Evolutionary conservation across 2,888 invertebrate genomes (phyloP).

Genomic region (Sesia apiformis): DNA sequence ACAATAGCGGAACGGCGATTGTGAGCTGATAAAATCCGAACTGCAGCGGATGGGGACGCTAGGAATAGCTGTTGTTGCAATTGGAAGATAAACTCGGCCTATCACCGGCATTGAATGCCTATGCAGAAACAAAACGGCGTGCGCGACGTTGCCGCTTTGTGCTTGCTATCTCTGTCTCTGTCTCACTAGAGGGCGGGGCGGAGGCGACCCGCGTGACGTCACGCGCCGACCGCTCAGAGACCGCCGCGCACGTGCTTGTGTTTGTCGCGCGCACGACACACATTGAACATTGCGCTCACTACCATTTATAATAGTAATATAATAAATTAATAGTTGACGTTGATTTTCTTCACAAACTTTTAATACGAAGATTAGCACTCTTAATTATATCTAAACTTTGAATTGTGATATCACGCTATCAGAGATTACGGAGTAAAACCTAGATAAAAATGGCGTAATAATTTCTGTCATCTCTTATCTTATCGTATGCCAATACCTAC

Average conservation of each 20-base stretch:
- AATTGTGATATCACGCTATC: background rate
- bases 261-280: conserved; percentile 59
- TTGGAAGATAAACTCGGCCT: conserved; percentile 67
- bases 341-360: conserved; percentile 25
- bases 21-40: conserved; percentile 37
- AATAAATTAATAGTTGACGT: conserved; percentile 26
- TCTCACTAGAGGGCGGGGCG: conserved; percentile 48
- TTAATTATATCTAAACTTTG: background rate
- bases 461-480: background rate
- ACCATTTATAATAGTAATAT: conserved; percentile 15
- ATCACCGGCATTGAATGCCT: conserved; percentile 38
- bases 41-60: conserved; percentile 42
- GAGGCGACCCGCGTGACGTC: conserved; percentile 56
- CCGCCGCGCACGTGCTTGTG: conserved; percentile 67
- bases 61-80: conserved; percentile 56
- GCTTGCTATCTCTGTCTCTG: conserved; percentile 25
- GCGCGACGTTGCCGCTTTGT: conserved; percentile 36
- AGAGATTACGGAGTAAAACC: conserved; percentile 11
- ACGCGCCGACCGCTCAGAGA: conserved; percentile 25
- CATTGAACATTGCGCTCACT: conserved; percentile 38
- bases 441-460: background rate
- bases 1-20: conserved; percentile 28
- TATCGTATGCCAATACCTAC: background rate
- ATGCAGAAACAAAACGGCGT: conserved; percentile 63
- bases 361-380: conserved; percentile 1